Evolutionary conservation across 2,113 vertebrate genomes (phyloP), one percentile per base, ranked within the genome.

Genomic region (Mustela lutreola): DNA sequence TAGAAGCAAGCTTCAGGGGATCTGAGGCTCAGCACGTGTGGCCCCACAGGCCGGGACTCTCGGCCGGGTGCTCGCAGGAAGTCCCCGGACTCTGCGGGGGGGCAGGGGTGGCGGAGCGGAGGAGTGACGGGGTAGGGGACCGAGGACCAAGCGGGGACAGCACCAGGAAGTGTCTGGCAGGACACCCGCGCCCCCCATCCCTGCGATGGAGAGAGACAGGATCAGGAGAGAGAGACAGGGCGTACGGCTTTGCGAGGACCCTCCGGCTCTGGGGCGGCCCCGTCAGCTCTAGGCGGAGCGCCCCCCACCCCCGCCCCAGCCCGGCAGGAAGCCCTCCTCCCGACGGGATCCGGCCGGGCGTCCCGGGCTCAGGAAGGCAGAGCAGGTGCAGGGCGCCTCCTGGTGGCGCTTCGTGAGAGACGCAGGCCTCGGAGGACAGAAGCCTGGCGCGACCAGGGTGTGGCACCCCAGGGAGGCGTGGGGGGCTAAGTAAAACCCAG

Each of bases 291-390:
- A 2, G 18, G 60, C 33, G 16, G 11, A 62, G 21, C 45, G 12
- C 33, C 15, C 45, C 26, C 50, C 45, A 7, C 15, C 42, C 14
- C 14, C 1, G 18, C 75, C 42, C 6, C 0, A 0, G 71, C 24
- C 24, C 24, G 0, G 0, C 26, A 0, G 79, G 63, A 97, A 81
- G 28, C 48, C 36, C 1, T n/a, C 95, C 94, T 36, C 11, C 50
- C 6, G 11, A 5, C 11, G 1, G 22, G n/a, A 67, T 33, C 5
- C 0, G 11, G 19, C 26, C 0, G 0, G 10, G n/a, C 16, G 16
- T 1, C 22, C 31, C 1, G 5, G n/a, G 62, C n/a, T 48, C 6
- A 0, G 33, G 16, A 36, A 50, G 73, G 31, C 50, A 0, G 28
- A 86, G 82, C 65, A 53, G 85, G 83, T 24, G 6, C 7, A 63